phyloP scores from a whole-genome alignment of 2,888 invertebrate species.

The Agrochola lychnidis region DNA sequence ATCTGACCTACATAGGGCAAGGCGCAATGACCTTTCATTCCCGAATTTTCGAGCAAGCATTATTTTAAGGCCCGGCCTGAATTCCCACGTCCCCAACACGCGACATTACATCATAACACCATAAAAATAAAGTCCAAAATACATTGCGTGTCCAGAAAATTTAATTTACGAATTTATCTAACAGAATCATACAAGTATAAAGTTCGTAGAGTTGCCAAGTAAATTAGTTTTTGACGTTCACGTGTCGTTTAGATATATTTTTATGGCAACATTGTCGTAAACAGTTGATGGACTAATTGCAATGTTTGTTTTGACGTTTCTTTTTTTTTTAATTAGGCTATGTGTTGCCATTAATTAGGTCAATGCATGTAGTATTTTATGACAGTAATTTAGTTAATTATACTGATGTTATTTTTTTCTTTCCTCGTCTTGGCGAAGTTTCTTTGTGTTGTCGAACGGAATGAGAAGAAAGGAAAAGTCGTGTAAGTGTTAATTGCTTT shows the following conservation, averaged over 20 bases:
- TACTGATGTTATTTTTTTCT: conserved; percentile 43
- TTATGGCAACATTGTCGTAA: conserved; percentile 73
- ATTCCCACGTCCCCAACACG: conserved; percentile 64
- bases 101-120: conserved; percentile 70
- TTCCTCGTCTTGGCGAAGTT: conserved; percentile 35
- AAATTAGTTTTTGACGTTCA: conserved; percentile 80
- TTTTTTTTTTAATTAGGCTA: conserved; percentile 50
- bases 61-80: conserved; percentile 84
- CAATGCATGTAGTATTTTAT: conserved; percentile 48
- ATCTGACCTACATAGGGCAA: conserved; percentile 84
- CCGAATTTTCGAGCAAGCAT: conserved; percentile 78
- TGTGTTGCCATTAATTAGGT: conserved; percentile 41
- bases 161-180: conserved; percentile 90
- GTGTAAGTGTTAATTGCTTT: conserved; percentile 62
- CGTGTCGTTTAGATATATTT: conserved; percentile 68
- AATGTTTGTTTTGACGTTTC: conserved; percentile 68
- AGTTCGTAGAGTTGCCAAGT: conserved; percentile 85
- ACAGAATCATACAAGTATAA: conserved; percentile 88
- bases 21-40: conserved; percentile 81
- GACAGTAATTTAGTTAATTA: conserved; percentile 30
- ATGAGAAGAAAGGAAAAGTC: conserved; percentile 46
- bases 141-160: conserved; percentile 71
- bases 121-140: conserved; percentile 70
- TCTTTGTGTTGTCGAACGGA: conserved; percentile 49
- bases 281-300: conserved; percentile 68